These are phyloP conservation scores for Rhombomys opimus DNA, from an alignment of 2,113 vertebrate species.

Conservation along the genomic window DNA sequence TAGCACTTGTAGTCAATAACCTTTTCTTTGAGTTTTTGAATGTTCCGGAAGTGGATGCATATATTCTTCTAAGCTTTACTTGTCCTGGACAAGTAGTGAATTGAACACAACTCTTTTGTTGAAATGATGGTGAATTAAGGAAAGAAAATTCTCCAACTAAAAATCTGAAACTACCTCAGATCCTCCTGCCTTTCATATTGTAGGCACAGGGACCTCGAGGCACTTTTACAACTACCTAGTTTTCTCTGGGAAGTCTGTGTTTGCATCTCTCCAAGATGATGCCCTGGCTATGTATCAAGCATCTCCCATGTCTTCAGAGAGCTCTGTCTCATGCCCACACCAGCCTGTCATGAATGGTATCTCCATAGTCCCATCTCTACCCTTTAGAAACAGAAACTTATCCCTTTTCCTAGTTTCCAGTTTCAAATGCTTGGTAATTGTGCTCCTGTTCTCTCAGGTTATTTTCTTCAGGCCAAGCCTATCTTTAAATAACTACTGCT, in stretches of 20 bases:
- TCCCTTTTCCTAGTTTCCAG: not conserved
- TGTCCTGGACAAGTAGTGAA: not conserved
- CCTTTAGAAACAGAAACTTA: not conserved
- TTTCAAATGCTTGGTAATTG: not conserved
- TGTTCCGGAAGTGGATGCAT: not conserved
- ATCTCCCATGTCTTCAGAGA: not conserved
- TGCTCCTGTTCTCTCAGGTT: fast-evolving
- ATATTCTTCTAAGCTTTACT: not conserved
- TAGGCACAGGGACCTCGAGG: not conserved
- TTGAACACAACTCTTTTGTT: not conserved
- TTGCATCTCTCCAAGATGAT: not conserved
- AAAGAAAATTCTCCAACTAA: not conserved
- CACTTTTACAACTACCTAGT: not conserved
- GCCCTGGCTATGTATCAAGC: fast-evolving
- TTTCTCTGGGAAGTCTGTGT: not conserved
- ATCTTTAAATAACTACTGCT: not conserved
- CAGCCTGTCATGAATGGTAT: not conserved
- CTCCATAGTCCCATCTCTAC: not conserved
- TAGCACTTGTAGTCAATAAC: not conserved
- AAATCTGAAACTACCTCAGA: not conserved
- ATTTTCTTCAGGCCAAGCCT: not conserved
- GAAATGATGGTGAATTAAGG: not conserved
- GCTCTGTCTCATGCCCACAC: not conserved
- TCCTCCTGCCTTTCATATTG: not conserved
- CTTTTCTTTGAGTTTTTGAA: not conserved